phyloP scores from a whole-genome alignment of 2,113 vertebrate genomes.

The Salvelinus sp. region DNA sequence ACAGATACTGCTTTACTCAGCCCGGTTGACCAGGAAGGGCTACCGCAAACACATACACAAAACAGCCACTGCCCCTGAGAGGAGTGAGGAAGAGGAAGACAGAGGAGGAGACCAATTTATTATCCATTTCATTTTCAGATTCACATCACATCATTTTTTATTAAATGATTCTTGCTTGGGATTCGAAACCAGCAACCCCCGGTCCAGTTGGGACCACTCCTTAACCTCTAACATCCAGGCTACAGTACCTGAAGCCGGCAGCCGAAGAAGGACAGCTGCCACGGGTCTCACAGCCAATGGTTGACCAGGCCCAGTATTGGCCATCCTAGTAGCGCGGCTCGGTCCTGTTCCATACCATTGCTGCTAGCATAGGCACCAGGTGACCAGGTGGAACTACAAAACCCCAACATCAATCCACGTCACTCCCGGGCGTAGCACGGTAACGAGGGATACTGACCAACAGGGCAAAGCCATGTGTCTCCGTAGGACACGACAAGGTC shows the following conservation, averaged over 20 bases:
- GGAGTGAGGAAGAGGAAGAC: too few species aligned
- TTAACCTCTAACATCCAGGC: too few species aligned
- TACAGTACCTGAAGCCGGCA: conserved; percentile 46
- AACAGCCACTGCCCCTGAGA: conserved; percentile 45
- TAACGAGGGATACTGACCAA: conserved; percentile 76
- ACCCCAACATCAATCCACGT: conserved; percentile 83
- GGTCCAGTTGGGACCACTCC: too few species aligned
- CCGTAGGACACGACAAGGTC: conserved; percentile 47
- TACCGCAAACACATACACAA: conserved; percentile 74
- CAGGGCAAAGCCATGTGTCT: conserved; percentile 82
- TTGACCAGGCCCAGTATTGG: conserved; percentile 79
- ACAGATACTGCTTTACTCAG: conserved; percentile 82
- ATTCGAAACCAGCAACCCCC: too few species aligned
- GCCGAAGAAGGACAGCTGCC: conserved; percentile 72
- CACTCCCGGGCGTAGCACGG: conserved; percentile 72
- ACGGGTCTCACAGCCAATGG: conserved; percentile 78
- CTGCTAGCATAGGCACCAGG: conserved; percentile 79
- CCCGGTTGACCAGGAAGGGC: conserved; percentile 68
- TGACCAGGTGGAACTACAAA: conserved; percentile 76
- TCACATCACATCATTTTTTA: too few species aligned
- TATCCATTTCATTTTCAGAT: too few species aligned
- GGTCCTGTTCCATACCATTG: conserved; percentile 68
- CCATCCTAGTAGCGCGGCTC: conserved; percentile 81
- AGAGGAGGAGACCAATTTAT: too few species aligned
- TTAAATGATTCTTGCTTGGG: too few species aligned